phyloP scores from a whole-genome alignment of 2,797 vertebrate species.

The Coreius guichenoti region DNA sequence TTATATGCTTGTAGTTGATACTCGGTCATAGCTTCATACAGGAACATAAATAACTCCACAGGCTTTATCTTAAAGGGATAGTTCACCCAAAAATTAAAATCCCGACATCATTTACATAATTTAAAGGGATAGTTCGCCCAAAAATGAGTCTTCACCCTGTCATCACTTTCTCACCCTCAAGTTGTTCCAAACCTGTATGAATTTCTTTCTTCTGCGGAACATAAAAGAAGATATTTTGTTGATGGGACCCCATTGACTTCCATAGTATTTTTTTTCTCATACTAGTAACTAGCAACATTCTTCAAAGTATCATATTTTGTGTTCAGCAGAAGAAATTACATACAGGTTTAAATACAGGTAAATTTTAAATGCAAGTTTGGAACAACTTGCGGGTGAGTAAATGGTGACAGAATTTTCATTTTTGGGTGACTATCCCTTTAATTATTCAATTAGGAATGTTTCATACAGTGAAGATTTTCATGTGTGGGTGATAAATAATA shows the following conservation, averaged over 20 bases:
- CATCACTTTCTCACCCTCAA: neutral
- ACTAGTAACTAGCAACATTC: neutral
- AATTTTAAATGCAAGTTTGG: neutral
- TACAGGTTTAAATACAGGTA: neutral
- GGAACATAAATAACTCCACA: conserved; percentile 68
- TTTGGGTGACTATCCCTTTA: neutral
- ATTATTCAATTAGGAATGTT: neutral
- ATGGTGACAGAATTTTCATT: neutral
- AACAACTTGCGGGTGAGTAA: neutral
- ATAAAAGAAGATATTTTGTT: neutral
- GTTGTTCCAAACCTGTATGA: neutral
- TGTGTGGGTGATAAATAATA: neutral
- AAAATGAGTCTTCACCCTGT: no score
- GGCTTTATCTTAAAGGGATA: conserved; percentile 51
- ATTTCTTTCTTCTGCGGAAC: neutral
- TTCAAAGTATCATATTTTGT: neutral
- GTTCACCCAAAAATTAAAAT: neutral
- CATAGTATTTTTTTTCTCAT: neutral
- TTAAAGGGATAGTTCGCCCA: no score
- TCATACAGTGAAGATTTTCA: neutral
- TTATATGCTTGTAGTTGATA: conserved; percentile 58
- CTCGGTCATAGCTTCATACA: conserved; percentile 60
- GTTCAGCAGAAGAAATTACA: neutral
- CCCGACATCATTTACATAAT: neutral
- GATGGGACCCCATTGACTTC: neutral